These are phyloP conservation scores for Tetramorium simillimum DNA, from an alignment of 1,140 invertebrate species.

Conservation along the genomic window DNA sequence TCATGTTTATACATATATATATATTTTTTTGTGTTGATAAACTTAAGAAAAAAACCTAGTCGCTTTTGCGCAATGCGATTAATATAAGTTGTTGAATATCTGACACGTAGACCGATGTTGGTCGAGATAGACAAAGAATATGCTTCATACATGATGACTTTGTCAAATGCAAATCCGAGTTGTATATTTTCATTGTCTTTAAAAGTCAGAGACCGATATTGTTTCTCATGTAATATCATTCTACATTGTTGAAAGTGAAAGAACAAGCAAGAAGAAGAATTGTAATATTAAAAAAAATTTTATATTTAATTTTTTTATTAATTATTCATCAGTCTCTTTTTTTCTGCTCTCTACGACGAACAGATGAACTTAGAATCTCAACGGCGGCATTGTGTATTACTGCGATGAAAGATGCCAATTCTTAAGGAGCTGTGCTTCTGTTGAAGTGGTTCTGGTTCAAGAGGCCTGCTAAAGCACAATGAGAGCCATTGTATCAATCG, in stretches of 20 bases:
- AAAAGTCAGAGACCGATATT: neutral
- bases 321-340: conserved; percentile 7
- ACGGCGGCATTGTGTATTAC: conserved; percentile 61
- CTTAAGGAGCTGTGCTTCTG: conserved; percentile 72
- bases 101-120: neutral
- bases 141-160: neutral
- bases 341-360: conserved; percentile 39
- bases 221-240: neutral
- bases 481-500: conserved; percentile 77
- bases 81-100: conserved; percentile 6
- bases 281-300: neutral
- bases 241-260: neutral
- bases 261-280: too few species aligned
- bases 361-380: conserved; percentile 72
- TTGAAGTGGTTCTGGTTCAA: conserved; percentile 74
- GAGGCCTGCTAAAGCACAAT: conserved; percentile 75
- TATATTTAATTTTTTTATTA: neutral
- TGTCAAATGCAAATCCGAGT: neutral
- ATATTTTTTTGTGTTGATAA: neutral
- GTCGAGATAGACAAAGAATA: neutral
- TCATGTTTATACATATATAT: neutral
- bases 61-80: neutral
- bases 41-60: neutral
- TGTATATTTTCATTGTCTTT: conserved; percentile 19
- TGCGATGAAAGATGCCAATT: conserved; percentile 72